Conservation (phyloP, 2,888 invertebrate genomes). For the Thera obeliscata region DNA sequence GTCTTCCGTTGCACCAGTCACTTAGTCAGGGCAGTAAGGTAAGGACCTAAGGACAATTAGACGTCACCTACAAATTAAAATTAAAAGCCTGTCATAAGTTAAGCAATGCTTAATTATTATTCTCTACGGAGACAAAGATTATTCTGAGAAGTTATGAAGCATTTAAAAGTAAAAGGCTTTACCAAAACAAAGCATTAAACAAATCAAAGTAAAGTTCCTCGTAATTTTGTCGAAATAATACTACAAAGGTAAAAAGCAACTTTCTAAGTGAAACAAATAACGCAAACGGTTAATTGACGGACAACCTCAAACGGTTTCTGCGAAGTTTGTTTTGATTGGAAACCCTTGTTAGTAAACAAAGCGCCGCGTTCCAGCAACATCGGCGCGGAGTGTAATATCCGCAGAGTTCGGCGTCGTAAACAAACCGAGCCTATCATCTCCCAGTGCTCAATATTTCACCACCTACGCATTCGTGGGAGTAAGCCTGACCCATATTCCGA, state of each 20-base stretch:
- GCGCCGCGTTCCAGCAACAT: constrained; percentile 5
- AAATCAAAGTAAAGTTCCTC: constrained; percentile 2
- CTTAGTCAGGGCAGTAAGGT: too few species aligned
- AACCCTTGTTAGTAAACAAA: constrained; percentile 25
- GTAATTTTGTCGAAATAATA: constrained; percentile 2
- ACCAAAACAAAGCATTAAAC: neutral
- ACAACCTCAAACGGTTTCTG: constrained; percentile 25
- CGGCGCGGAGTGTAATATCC: constrained; percentile 10
- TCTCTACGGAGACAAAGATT: neutral
- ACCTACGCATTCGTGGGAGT: too few species aligned
- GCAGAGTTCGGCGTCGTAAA: constrained; percentile 7
- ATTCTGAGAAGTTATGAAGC: neutral
- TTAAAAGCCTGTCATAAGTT: neutral
- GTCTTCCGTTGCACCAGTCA: too few species aligned
- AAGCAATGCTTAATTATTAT: neutral
- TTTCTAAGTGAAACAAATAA: constrained; percentile 18
- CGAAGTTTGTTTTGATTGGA: constrained; percentile 18
- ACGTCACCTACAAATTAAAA: neutral
- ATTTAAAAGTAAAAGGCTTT: neutral
- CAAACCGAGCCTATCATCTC: neutral
- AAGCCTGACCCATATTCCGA: too few species aligned
- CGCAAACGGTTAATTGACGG: constrained; percentile 17
- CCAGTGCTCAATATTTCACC: neutral
- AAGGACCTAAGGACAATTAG: too few species aligned
- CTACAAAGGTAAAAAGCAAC: constrained; percentile 18